Evolutionary conservation across 1,140 invertebrate species (phyloP).

Genomic region (Drosophila watanabei): DNA sequence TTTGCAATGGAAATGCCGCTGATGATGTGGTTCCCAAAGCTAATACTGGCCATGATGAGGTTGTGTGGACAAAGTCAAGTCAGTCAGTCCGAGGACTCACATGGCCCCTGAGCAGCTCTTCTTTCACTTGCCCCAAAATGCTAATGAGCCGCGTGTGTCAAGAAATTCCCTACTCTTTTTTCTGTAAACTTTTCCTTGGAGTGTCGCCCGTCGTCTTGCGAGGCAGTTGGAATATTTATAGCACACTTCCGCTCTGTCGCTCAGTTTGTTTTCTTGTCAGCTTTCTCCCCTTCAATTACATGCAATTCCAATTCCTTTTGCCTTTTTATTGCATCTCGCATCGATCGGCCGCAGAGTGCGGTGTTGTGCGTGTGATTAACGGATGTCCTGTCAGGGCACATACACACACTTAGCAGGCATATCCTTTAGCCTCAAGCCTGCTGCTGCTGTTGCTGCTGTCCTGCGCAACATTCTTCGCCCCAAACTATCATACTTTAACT

Average conservation of each 20-base stretch:
- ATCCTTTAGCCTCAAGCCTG: constrained; percentile 14
- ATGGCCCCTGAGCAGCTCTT: constrained; percentile 6
- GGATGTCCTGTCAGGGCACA: constrained; percentile 20
- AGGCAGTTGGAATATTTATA: constrained; percentile 68
- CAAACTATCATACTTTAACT: constrained; percentile 71
- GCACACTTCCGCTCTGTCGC: constrained; percentile 65
- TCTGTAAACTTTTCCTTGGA: constrained; percentile 14
- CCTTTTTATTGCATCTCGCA: constrained; percentile 68
- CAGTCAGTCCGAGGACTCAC: constrained; percentile 49
- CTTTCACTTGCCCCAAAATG: constrained; percentile 66
- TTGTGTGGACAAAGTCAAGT: constrained; percentile 41
- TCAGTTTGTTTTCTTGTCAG: constrained; percentile 35
- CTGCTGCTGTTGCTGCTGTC: constrained; percentile 17
- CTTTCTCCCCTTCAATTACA: constrained; percentile 65
- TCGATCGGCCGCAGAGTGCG: constrained; percentile 46
- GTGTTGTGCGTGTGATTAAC: constrained; percentile 59
- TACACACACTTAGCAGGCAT: constrained; percentile 1
- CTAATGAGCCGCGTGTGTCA: constrained; percentile 66
- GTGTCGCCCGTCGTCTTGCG: constrained; percentile 52
- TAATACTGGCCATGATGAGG: constrained; percentile 57
- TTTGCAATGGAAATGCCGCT: constrained; percentile 75
- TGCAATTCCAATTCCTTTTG: constrained; percentile 73
- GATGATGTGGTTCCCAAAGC: constrained; percentile 44
- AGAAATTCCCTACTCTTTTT: constrained; percentile 11
- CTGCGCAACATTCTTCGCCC: constrained; percentile 57